Percentiles rank a stretch among this genome's conserved stretches.
Conservation (phyloP, 2,888 invertebrate genomes). For the Apantesis nais region DNA sequence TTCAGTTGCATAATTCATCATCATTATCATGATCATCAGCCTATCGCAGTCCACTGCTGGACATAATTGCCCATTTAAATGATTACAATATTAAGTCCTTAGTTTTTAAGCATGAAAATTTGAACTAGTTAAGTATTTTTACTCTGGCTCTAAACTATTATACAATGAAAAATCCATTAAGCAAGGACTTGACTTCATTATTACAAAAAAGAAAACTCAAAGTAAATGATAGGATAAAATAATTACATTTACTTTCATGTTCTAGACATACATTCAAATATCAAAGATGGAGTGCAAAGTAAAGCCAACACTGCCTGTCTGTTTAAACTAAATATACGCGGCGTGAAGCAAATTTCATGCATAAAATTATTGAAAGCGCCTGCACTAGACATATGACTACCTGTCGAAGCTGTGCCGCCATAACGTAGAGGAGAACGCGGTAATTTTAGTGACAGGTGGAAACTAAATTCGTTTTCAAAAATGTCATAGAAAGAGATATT, state of each 20-base stretch:
- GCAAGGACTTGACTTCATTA: not conserved
- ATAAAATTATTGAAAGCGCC: conserved; percentile 78
- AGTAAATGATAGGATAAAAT: not conserved
- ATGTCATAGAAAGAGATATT: not conserved
- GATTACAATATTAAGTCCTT: too few relatives aligned
- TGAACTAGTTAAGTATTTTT: too few relatives aligned
- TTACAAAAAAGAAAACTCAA: not conserved
- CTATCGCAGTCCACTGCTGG: too few relatives aligned
- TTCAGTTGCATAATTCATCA: too few relatives aligned
- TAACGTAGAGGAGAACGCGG: conserved; percentile 44
- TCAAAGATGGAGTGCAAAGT: conserved; percentile 42
- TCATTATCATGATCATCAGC: too few relatives aligned
- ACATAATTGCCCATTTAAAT: too few relatives aligned
- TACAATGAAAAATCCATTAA: not conserved
- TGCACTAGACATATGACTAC: conserved; percentile 68
- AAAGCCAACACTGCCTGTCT: conserved; percentile 52
- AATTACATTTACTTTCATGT: conserved; percentile 30
- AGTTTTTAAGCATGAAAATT: too few relatives aligned
- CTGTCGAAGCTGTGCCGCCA: conserved; percentile 55
- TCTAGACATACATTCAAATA: conserved; percentile 41
- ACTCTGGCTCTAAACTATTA: too few relatives aligned
- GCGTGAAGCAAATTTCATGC: conserved; percentile 77
- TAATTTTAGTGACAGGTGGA: not conserved
- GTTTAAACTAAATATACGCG: conserved; percentile 69
- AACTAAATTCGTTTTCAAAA: not conserved